Evolutionary conservation across 2,113 vertebrate species (phyloP).

Genomic region (Chelonoidis abingdonii): DNA sequence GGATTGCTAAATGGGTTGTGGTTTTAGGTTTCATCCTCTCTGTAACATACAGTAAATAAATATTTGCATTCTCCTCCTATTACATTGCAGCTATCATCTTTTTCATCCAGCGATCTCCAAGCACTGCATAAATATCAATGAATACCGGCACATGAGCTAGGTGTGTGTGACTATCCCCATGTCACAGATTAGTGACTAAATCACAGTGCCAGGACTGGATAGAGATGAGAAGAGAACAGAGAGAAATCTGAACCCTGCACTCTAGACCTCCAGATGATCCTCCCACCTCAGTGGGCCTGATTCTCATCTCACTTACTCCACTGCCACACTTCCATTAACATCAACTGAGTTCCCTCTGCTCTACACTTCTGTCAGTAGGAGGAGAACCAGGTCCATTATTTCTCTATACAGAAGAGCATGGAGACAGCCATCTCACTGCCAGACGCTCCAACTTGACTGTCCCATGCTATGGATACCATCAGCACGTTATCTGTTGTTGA

Average conservation of each 20-base stretch:
- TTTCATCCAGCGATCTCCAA: fast-evolving
- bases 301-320: neutral
- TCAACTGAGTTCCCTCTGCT: neutral
- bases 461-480: neutral
- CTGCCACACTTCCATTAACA: neutral
- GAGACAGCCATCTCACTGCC: neutral
- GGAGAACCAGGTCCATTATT: neutral
- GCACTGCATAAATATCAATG: neutral
- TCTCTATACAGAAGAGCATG: neutral
- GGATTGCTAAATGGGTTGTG: neutral
- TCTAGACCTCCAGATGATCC: neutral
- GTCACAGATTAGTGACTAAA: neutral
- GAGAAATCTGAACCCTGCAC: neutral
- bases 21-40: neutral
- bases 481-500: neutral
- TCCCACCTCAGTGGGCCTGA: fast-evolving
- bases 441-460: neutral
- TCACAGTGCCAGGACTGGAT: neutral
- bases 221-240: neutral
- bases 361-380: neutral
- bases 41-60: neutral
- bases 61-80: neutral
- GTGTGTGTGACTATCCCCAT: fast-evolving
- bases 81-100: neutral
- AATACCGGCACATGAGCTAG: neutral